Evolutionary conservation across 2,888 invertebrate species (phyloP).

Genomic region (Pyrrhosoma nymphula): DNA sequence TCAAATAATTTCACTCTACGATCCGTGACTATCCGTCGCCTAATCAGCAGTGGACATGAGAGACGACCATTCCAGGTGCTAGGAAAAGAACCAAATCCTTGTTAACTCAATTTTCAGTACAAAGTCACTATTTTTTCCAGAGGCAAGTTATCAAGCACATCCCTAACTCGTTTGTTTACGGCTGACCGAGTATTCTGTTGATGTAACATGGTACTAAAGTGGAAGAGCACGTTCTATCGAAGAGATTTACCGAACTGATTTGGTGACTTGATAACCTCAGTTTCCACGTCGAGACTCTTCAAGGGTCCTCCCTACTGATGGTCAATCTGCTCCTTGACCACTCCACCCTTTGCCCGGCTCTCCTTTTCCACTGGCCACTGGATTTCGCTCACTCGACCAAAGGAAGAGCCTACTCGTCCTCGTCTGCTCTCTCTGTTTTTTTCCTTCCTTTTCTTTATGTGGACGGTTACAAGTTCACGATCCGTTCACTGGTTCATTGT

Average conservation of each 20-base stretch:
- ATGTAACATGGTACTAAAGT: neutral
- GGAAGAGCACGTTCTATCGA: neutral
- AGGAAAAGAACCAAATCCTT: no score
- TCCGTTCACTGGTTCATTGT: neutral
- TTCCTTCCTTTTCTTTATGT: neutral
- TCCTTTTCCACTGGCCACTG: neutral
- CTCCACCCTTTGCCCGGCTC: neutral
- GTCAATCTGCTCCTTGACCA: neutral
- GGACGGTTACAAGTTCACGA: neutral
- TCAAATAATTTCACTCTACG: no score
- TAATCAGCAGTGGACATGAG: no score
- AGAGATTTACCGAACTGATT: neutral
- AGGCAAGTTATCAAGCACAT: no score
- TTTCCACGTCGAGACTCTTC: neutral
- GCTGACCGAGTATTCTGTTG: neutral
- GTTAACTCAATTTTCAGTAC: no score
- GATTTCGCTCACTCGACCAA: neutral
- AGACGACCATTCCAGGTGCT: no score
- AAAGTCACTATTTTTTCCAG: no score
- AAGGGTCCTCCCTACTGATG: neutral
- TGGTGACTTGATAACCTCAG: neutral
- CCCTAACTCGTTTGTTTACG: neutral
- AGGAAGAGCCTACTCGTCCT: neutral
- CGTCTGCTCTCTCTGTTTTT: neutral
- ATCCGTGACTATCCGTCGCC: no score